Evolutionary conservation across 2,797 vertebrate genomes (phyloP).

Genomic region (Pipistrellus pipistrellus): DNA sequence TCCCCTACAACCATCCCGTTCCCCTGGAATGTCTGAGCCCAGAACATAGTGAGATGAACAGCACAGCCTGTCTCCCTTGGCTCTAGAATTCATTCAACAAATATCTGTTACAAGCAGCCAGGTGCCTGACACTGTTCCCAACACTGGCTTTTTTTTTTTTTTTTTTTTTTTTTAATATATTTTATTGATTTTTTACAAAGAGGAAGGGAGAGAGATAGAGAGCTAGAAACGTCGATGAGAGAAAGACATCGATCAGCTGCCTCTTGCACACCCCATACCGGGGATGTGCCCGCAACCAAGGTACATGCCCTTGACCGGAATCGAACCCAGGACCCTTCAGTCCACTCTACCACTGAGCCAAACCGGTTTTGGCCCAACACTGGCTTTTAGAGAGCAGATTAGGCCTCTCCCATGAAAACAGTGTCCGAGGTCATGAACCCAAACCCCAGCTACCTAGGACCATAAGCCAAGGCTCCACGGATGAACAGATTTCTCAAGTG

Average conservation of each 20-base stretch:
- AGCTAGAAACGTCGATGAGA: too few species aligned
- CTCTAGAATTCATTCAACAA: constrained; percentile 1
- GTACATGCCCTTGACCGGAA: too few species aligned
- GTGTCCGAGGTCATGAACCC: background rate
- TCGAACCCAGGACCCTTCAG: too few species aligned
- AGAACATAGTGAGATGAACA: background rate
- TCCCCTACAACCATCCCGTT: background rate
- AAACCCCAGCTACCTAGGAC: background rate
- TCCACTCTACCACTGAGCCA: too few species aligned
- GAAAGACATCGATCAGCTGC: too few species aligned
- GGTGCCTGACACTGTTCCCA: background rate
- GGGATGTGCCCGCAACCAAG: too few species aligned
- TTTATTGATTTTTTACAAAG: too few species aligned
- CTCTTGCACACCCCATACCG: too few species aligned
- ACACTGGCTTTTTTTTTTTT: background rate
- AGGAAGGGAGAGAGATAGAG: too few species aligned
- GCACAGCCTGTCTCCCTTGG: background rate
- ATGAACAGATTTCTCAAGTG: background rate
- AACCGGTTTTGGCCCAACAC: too few species aligned
- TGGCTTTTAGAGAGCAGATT: background rate
- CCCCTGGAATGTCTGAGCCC: background rate
- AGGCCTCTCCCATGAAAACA: background rate
- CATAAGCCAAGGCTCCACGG: background rate
- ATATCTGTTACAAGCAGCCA: background rate
- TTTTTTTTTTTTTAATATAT: background rate